Conservation (phyloP, 2,113 vertebrate species). For the Cebus imitator region DNA sequence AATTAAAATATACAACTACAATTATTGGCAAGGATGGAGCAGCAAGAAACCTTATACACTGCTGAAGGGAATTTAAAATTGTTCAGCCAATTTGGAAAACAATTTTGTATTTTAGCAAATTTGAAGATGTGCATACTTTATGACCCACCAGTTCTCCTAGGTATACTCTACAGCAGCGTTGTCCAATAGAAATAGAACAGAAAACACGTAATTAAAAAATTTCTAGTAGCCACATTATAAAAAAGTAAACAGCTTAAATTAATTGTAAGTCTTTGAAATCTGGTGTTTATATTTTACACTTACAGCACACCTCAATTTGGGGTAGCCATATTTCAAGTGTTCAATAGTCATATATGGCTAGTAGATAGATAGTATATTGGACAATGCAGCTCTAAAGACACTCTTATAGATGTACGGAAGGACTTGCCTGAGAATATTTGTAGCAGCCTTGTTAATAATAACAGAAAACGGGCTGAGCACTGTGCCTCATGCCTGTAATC, state of each 20-base stretch:
- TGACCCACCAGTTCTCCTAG: not conserved
- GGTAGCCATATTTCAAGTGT: not conserved
- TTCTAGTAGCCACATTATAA: not conserved
- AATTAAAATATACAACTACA: not conserved
- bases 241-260: not conserved
- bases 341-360: not conserved
- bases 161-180: not conserved
- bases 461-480: not conserved
- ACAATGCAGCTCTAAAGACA: not conserved
- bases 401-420: not conserved
- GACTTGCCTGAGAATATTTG: not conserved
- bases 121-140: not conserved
- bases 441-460: not conserved
- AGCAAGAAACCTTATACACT: not conserved
- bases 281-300: not conserved
- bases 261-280: slow-evolving; percentile 1
- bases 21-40: not conserved
- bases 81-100: not conserved
- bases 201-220: not conserved
- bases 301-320: not conserved
- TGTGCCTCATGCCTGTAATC: no score
- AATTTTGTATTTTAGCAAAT: not conserved
- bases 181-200: not conserved
- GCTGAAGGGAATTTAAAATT: not conserved
- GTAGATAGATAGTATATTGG: not conserved